Conservation (phyloP, 37 sponge, comb jelly and placozoan species). For the Eunapius fragilis region DNA sequence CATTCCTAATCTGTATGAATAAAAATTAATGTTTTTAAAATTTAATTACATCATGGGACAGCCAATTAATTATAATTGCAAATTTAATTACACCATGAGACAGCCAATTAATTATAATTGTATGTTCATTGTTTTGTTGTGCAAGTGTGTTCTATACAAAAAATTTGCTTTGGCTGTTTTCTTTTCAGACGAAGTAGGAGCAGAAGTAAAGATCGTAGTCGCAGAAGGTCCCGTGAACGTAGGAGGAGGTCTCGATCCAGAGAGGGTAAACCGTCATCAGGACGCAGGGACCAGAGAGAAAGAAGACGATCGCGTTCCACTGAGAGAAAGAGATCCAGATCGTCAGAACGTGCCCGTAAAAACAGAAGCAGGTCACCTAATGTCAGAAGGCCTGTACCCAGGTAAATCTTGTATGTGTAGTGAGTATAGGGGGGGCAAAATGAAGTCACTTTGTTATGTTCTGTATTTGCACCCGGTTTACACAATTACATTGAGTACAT, state of each 20-base stretch:
- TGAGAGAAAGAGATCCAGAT: not conserved
- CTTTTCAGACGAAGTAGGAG: slow-evolving; percentile 14
- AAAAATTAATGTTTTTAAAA: too few species aligned
- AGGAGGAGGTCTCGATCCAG: slow-evolving; percentile 40
- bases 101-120: too few species aligned
- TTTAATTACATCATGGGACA: too few species aligned
- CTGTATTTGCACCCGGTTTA: too few species aligned
- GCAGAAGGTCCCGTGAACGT: slow-evolving; percentile 29
- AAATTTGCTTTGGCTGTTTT: not conserved
- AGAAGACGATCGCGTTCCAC: not conserved
- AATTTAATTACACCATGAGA: too few species aligned
- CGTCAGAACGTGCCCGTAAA: not conserved
- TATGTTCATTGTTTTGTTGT: too few species aligned
- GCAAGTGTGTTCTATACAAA: too few species aligned
- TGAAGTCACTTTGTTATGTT: too few species aligned
- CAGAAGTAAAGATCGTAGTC: slow-evolving; percentile 17
- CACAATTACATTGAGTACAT: too few species aligned
- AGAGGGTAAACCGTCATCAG: slow-evolving; percentile 23
- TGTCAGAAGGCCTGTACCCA: not conserved
- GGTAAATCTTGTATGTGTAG: not conserved
- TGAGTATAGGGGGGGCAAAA: not conserved
- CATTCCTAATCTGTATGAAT: too few species aligned
- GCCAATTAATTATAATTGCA: too few species aligned
- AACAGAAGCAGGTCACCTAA: slow-evolving; percentile 2
- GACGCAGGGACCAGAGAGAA: not conserved